Percentiles rank a stretch among this genome's conserved stretches.
Evolutionary conservation across 2,797 vertebrate genomes (phyloP).

Genomic region (Heteromormyrus szaboi): DNA sequence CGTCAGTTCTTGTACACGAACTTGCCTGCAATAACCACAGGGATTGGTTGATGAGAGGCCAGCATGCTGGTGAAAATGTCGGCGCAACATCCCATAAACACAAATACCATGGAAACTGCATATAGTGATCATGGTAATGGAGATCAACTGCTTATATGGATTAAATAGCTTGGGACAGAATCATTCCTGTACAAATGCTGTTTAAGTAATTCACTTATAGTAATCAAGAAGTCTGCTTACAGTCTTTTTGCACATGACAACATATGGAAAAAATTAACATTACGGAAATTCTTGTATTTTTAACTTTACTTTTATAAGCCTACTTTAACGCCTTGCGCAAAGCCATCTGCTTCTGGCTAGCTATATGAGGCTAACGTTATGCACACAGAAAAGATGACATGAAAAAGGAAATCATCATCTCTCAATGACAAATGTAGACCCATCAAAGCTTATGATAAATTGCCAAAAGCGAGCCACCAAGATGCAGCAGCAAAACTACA

Average conservation of each 20-base stretch:
- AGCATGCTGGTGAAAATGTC: neutral
- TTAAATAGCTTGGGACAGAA: neutral
- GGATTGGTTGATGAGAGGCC: neutral
- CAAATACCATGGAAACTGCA: neutral
- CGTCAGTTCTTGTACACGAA: neutral
- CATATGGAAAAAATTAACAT: neutral
- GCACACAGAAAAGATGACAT: neutral
- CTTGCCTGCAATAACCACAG: neutral
- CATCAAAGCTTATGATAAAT: neutral
- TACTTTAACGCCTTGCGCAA: neutral
- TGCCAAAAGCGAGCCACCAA: neutral
- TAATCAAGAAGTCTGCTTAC: neutral
- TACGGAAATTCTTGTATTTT: neutral
- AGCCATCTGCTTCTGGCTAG: neutral
- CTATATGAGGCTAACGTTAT: neutral
- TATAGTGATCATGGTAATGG: neutral
- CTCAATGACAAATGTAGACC: neutral
- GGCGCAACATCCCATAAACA: neutral
- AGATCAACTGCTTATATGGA: neutral
- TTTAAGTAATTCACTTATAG: neutral
- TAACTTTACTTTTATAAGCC: neutral
- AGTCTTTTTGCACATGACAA: neutral
- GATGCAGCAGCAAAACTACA: neutral
- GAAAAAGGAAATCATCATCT: neutral
- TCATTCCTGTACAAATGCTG: neutral